Conservation (phyloP, 1,140 invertebrate species). For the Psilanteris sp. region DNA sequence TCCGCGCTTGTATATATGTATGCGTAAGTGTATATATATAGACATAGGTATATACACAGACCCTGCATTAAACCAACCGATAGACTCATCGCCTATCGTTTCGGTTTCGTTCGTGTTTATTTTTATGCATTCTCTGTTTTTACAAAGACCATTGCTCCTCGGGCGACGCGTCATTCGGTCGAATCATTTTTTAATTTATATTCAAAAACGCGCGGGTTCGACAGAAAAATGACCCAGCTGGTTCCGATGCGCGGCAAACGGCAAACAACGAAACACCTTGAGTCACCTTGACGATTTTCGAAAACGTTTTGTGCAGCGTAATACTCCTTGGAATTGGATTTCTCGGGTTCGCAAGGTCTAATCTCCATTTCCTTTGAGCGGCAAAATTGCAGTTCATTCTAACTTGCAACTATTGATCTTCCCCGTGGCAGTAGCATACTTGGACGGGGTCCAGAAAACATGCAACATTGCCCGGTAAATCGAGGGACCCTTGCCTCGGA, state of each 20-base stretch:
- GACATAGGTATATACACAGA: too few relatives aligned
- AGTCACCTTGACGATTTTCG: slow-evolving; percentile 61
- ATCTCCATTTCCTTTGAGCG: slow-evolving; percentile 73
- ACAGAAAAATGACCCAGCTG: slow-evolving; percentile 3
- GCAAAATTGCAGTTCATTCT: slow-evolving; percentile 76
- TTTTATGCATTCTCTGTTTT: too few relatives aligned
- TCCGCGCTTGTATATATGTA: too few relatives aligned
- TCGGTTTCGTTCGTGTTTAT: too few relatives aligned
- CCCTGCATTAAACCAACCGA: too few relatives aligned
- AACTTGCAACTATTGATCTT: slow-evolving; percentile 75
- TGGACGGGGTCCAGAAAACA: slow-evolving; percentile 26
- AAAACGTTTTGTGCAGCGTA: slow-evolving; percentile 76
- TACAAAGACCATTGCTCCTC: too few relatives aligned
- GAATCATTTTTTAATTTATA: too few relatives aligned
- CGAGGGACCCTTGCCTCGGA: too few relatives aligned
- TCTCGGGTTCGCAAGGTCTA: slow-evolving; percentile 71
- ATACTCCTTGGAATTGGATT: slow-evolving; percentile 73
- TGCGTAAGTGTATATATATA: too few relatives aligned
- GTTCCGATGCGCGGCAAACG: slow-evolving; percentile 38
- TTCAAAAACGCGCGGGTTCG: neutral
- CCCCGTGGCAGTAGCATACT: slow-evolving; percentile 49
- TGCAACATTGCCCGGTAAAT: too few relatives aligned
- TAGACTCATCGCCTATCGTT: too few relatives aligned
- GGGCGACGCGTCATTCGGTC: too few relatives aligned
- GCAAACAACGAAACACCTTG: slow-evolving; percentile 52